These are phyloP conservation scores for Tamandua tetradactyla DNA, from an alignment of 2,797 vertebrate species.

Conservation along the genomic window DNA sequence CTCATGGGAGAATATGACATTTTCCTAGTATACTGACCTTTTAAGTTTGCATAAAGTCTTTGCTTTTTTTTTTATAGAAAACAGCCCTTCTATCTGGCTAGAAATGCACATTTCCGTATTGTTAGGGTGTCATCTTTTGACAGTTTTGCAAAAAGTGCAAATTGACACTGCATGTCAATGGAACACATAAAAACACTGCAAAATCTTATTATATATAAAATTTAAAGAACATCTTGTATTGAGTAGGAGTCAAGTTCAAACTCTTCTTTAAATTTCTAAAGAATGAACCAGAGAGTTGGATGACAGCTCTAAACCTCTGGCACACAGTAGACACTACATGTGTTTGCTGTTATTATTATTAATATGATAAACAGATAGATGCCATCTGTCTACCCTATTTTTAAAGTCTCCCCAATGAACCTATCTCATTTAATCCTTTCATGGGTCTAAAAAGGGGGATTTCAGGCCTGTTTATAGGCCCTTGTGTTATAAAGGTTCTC, in stretches of 20 bases:
- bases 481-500: too few species aligned
- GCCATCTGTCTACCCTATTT: not conserved
- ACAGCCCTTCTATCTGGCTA: slow-evolving; percentile 46
- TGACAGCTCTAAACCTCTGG: not conserved
- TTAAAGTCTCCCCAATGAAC: not conserved
- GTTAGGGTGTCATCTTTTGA: slow-evolving; percentile 45
- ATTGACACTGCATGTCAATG: slow-evolving; percentile 7
- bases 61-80: slow-evolving; percentile 52
- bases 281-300: not conserved
- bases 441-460: not conserved
- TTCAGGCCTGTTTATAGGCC: not conserved
- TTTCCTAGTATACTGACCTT: not conserved
- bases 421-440: not conserved
- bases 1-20: not conserved
- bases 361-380: not conserved
- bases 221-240: not conserved
- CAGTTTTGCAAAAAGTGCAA: slow-evolving; percentile 39
- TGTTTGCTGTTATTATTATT: not conserved
- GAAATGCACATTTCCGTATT: slow-evolving; percentile 40
- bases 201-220: slow-evolving; percentile 10
- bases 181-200: slow-evolving; percentile 18
- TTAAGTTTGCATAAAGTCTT: slow-evolving; percentile 53
- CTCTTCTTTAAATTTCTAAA: not conserved
- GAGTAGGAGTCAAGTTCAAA: not conserved
- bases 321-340: not conserved